Evolutionary conservation across 2,797 vertebrate species (phyloP).

Genomic region (Trichosurus vulpecula): DNA sequence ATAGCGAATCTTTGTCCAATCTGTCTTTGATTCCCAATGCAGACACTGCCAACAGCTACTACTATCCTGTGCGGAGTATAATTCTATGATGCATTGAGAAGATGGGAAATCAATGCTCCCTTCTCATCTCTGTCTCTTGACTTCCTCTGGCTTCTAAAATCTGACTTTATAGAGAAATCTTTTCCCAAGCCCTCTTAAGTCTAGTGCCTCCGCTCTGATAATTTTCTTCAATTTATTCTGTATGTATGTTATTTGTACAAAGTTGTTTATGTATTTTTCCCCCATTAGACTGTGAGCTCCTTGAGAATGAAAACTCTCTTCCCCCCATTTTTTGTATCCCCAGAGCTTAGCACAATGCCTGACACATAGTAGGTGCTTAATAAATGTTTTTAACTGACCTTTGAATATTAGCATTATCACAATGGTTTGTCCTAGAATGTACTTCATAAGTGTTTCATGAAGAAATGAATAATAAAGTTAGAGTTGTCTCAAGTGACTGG

Average conservation of each 20-base stretch:
- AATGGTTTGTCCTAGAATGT: not conserved
- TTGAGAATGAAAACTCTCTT: not conserved
- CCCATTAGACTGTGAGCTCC: not conserved
- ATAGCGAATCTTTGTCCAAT: not conserved
- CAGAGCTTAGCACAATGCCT: not conserved
- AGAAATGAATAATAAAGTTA: not conserved
- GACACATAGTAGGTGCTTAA: not conserved
- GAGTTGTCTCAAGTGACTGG: not conserved
- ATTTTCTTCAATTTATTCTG: not conserved
- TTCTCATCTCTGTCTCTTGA: not conserved
- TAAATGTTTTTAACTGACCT: not conserved
- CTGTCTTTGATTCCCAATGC: not conserved
- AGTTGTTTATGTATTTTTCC: not conserved
- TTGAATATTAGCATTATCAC: not conserved
- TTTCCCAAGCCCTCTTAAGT: not conserved
- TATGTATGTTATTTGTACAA: not conserved
- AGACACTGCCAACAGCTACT: not conserved
- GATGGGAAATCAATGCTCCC: not conserved
- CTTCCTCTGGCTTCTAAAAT: not conserved
- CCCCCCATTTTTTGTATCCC: not conserved
- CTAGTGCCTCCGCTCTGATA: not conserved
- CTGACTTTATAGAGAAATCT: not conserved
- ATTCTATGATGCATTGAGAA: not conserved
- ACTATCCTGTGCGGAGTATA: not conserved
- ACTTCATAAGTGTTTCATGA: not conserved